Conservation (phyloP, 2,113 vertebrate genomes). For the Colius striatus region DNA sequence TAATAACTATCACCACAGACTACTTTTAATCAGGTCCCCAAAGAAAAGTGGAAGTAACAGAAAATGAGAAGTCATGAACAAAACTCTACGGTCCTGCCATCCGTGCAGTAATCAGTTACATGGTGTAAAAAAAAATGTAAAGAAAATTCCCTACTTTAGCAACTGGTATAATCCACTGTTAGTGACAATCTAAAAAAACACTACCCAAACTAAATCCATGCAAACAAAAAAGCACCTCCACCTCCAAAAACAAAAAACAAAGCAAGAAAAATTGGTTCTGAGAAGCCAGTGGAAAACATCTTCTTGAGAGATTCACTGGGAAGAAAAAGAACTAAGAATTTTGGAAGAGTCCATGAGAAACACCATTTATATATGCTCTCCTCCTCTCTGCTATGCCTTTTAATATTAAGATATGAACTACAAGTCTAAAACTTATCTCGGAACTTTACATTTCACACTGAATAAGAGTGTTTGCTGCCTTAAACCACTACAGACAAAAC, state of each 20-base stretch:
- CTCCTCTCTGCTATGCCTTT: background rate
- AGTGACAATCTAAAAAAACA: background rate
- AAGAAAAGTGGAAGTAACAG: slow-evolving; percentile 48
- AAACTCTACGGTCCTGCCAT: background rate
- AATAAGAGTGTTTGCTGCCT: background rate
- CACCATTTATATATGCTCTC: background rate
- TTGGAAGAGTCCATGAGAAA: background rate
- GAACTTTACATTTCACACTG: background rate
- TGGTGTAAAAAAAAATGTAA: background rate
- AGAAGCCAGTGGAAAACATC: background rate
- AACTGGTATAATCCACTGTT: background rate
- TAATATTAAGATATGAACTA: background rate
- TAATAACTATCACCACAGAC: background rate
- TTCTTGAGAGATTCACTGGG: background rate
- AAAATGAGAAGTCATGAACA: slow-evolving; percentile 34
- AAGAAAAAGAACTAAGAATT: background rate
- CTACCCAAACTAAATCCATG: background rate
- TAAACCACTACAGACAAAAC: background rate
- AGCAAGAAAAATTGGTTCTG: background rate
- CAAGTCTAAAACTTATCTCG: background rate
- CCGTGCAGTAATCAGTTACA: background rate
- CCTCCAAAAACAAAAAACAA: background rate
- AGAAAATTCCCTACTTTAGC: background rate
- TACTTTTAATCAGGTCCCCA: slow-evolving; percentile 39
- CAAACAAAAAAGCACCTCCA: background rate